Evolutionary conservation across 2,113 vertebrate genomes (phyloP), one percentile per base, ranked within the genome.

Genomic region (Oxygymnocypris stewartii): DNA sequence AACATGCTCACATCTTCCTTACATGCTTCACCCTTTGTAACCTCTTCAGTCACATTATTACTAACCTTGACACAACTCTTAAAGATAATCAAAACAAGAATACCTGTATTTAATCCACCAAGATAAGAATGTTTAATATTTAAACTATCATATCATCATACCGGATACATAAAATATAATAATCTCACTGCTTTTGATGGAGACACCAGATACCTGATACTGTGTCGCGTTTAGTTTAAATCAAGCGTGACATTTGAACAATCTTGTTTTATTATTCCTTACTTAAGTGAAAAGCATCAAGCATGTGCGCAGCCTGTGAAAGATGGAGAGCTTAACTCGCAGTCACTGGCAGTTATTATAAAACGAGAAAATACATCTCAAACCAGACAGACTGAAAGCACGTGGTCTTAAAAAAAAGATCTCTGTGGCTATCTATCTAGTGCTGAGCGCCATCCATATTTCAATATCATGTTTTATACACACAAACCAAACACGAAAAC

Each of bases 341-440:
- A 20, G 75, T 54, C 75, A 51, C 14, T 6, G 47, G 1, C 12
- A 2, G 79, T 20, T 81, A 10, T 3, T 42, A 42, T 6, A 65
- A 23, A 2, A 35, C 35, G 28, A 82, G 44, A 71, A 23, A 71
- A 49, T 31, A 35, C 42, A 82, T 82, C 37, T 69, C n/a, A 11
- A 18, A 82, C 1, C 35, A 59, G 57, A 63, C 35, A 8, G 37
- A 6, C 23, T 63, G 23, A 82, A 42, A 67, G 42, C 63, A 69
- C 63, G 61, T 82, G 80, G 42, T n/a, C 16, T 25, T 47, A 18
- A 82, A 63, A 82, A n/a, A 6, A 42, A 82, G 42, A 31, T 40
- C 31, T 59, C 47, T 1, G 4, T 14, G 47, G 12, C 3, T 10
- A 23, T 79, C 5, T 18, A 25, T 80, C 28, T 31, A 31, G 20